Conservation (phyloP, 1,140 invertebrate species). For the Sitophilus oryzae region DNA sequence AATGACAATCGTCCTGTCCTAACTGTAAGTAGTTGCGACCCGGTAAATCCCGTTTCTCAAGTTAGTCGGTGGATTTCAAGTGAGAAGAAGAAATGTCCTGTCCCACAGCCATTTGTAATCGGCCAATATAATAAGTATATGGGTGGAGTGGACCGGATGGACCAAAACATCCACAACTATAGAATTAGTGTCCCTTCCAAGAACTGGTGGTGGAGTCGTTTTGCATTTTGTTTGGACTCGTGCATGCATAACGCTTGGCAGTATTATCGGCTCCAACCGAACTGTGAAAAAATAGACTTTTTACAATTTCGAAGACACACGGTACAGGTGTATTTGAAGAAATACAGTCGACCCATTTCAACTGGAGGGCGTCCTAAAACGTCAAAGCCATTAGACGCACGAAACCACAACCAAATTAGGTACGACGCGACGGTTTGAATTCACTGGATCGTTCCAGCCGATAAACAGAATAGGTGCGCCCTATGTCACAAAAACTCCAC, state of each 20-base stretch:
- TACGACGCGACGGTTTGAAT: slow-evolving; percentile 4
- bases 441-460: slow-evolving; percentile 14
- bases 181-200: slow-evolving; percentile 25
- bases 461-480: slow-evolving; percentile 11
- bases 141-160: slow-evolving; percentile 37
- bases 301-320: too few relatives aligned
- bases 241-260: slow-evolving; percentile 23
- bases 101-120: too few relatives aligned
- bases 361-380: slow-evolving; percentile 7
- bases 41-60: too few relatives aligned
- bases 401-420: slow-evolving; percentile 5
- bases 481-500: slow-evolving; percentile 10
- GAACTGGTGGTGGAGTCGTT: slow-evolving; percentile 32
- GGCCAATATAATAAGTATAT: slow-evolving; percentile 37
- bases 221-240: slow-evolving; percentile 33
- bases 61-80: too few relatives aligned
- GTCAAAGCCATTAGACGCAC: slow-evolving; percentile 6
- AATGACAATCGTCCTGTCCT: too few relatives aligned
- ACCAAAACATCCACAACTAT: slow-evolving; percentile 27
- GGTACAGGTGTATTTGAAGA: too few relatives aligned
- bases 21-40: too few relatives aligned
- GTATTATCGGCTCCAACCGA: too few relatives aligned
- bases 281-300: slow-evolving; percentile 16
- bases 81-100: too few relatives aligned
- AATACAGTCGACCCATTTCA: slow-evolving; percentile 14